Conservation (phyloP, 2,797 vertebrate genomes). For the Loriculus beryllinus region DNA sequence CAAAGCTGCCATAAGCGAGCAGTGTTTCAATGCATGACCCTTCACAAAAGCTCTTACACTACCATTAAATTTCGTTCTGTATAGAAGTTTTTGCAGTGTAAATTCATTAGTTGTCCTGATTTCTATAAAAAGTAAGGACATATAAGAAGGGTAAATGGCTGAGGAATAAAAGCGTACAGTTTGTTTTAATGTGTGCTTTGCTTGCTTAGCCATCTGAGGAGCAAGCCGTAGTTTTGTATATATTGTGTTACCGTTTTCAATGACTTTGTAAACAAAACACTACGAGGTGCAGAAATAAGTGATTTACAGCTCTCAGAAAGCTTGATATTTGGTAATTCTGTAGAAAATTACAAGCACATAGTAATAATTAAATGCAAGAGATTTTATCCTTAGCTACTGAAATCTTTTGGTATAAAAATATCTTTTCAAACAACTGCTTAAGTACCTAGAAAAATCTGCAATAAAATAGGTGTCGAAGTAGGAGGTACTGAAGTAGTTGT, state of each 20-base stretch:
- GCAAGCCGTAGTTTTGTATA: background rate
- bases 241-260: background rate
- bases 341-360: background rate
- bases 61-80: fast-evolving
- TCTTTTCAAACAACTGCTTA: background rate
- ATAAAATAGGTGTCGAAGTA: background rate
- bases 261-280: background rate
- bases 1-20: background rate
- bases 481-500: background rate
- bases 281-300: background rate
- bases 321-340: background rate
- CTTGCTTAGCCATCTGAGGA: background rate
- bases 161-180: background rate
- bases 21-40: fast-evolving
- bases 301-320: background rate
- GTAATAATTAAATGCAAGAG: background rate
- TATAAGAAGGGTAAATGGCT: background rate
- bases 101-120: background rate
- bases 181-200: background rate
- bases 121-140: background rate
- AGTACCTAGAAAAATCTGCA: background rate
- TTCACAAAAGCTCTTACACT: background rate
- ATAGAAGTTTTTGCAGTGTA: background rate
- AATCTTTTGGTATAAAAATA: background rate
- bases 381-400: background rate